Percentiles rank a stretch among this genome's conserved stretches.
Conservation (phyloP, 2,797 vertebrate species). For the Centropyge bicolor region DNA sequence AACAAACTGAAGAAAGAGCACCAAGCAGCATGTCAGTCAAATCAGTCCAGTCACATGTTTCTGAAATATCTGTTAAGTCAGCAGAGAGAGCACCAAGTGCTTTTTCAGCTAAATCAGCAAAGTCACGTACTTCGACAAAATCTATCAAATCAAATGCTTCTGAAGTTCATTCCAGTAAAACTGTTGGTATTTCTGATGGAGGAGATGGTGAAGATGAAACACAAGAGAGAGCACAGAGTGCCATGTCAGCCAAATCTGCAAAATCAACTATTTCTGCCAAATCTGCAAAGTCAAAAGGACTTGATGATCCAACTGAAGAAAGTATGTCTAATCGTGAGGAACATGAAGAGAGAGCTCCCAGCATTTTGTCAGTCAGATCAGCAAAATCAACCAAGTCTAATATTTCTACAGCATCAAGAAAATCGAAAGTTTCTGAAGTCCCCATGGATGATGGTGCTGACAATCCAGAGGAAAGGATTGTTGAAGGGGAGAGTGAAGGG, state of each 20-base stretch:
- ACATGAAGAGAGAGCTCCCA: conserved; percentile 41
- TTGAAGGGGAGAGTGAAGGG: conserved; percentile 5
- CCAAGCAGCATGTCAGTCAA: conserved; percentile 54
- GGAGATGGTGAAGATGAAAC: conserved; percentile 19
- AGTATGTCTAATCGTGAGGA: conserved; percentile 7
- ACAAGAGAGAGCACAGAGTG: conserved; percentile 51
- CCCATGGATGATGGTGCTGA: not conserved
- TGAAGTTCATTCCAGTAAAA: conserved; percentile 12
- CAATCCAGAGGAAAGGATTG: not conserved
- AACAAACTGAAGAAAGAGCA: conserved; percentile 60
- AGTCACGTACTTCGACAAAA: conserved; percentile 49
- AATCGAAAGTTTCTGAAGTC: conserved; percentile 1
- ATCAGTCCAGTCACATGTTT: conserved; percentile 40
- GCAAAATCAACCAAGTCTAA: conserved; percentile 63
- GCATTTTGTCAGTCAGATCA: conserved; percentile 59
- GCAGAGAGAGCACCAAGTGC: conserved; percentile 40
- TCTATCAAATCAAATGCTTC: conserved; percentile 51
- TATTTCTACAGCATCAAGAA: conserved; percentile 52
- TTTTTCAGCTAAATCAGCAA: conserved; percentile 70
- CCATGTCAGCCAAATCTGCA: conserved; percentile 50
- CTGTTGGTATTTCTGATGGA: conserved; percentile 1
- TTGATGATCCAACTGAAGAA: conserved; percentile 8
- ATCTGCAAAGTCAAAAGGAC: conserved; percentile 40
- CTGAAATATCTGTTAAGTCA: conserved; percentile 31
- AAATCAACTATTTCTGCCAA: conserved; percentile 58